A percentile compares a stretch with the other conserved stretches of the same genome.
Conservation (phyloP, 2,113 vertebrate genomes). For the Monopterus albus region DNA sequence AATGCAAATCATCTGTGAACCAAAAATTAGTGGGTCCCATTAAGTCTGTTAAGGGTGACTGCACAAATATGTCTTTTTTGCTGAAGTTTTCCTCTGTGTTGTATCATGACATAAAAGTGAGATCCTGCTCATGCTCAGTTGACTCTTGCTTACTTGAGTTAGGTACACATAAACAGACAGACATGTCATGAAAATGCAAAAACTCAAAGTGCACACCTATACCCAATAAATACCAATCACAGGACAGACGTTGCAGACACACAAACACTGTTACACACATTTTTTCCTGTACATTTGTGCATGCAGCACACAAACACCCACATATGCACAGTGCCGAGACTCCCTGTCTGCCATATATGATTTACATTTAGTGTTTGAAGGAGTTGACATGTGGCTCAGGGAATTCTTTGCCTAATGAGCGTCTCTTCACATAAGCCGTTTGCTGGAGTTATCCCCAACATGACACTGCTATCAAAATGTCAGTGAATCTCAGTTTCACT, state of each 20-base stretch:
- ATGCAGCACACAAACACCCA: conserved; percentile 26
- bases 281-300: not conserved
- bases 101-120: too few species aligned
- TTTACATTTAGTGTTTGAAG: conserved; percentile 71
- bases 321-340: conserved; percentile 23
- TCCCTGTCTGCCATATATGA: conserved; percentile 62
- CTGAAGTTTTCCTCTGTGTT: too few species aligned
- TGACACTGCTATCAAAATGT: conserved; percentile 73
- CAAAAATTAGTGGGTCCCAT: conserved; percentile 36
- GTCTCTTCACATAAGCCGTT: conserved; percentile 72
- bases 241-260: not conserved
- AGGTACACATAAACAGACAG: not conserved
- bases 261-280: not conserved
- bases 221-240: conserved; percentile 2
- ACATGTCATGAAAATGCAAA: not conserved
- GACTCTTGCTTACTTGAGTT: too few species aligned
- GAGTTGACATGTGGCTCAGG: conserved; percentile 70
- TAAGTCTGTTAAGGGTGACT: too few species aligned
- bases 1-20: conserved; percentile 10
- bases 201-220: not conserved
- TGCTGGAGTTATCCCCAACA: conserved; percentile 67
- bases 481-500: conserved; percentile 70
- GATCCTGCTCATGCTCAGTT: too few species aligned
- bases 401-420: conserved; percentile 71
- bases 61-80: too few species aligned